phyloP scores from a whole-genome alignment of 1,140 invertebrate species.

The Drosophila subpulchrella region DNA sequence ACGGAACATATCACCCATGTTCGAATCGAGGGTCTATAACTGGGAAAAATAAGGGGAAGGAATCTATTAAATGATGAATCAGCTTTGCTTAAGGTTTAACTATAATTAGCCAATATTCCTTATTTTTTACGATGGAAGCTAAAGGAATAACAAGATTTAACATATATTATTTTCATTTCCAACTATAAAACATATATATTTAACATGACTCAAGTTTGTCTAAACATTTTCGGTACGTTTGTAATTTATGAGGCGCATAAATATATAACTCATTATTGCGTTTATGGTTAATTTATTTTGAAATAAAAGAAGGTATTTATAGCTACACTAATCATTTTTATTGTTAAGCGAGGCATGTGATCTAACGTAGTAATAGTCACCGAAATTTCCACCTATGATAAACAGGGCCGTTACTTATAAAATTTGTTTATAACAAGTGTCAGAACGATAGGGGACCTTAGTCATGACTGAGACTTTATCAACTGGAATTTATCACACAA shows the following conservation, averaged over 20 bases:
- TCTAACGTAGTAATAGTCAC: not conserved
- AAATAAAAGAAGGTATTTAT: slow-evolving; percentile 2
- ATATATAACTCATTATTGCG: not conserved
- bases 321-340: slow-evolving; percentile 15
- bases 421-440: not conserved
- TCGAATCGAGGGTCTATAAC: slow-evolving; percentile 30
- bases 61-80: not conserved
- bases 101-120: no score
- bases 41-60: slow-evolving; percentile 1
- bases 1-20: slow-evolving; percentile 92
- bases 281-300: not conserved
- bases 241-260: not conserved
- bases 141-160: no score
- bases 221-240: not conserved
- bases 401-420: not conserved
- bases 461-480: not conserved
- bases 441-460: not conserved
- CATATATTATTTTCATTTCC: no score
- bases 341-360: slow-evolving; percentile 1
- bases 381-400: slow-evolving; percentile 13
- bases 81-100: no score
- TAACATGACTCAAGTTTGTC: not conserved
- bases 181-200: no score
- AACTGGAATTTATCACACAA: no score
- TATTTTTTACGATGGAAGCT: no score